Conservation (phyloP, 2,113 vertebrate species). For the Megaleporinus macrocephalus region DNA sequence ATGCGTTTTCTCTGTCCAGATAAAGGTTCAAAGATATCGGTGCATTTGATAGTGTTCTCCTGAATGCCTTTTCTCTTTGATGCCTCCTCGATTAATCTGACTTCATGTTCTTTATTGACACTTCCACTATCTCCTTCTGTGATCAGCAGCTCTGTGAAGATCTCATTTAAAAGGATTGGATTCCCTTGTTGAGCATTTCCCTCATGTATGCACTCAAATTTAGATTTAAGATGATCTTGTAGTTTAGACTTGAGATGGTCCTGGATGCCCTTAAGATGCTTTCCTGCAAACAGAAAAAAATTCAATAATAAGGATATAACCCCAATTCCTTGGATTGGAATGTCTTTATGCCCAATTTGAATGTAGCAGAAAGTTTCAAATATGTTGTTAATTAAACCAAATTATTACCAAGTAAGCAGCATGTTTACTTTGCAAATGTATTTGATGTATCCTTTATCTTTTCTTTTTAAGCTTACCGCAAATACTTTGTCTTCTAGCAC, state of each 20-base stretch:
- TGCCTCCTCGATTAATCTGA: constrained; percentile 32
- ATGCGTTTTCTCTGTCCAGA: constrained; percentile 26
- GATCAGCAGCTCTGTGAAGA: constrained; percentile 36
- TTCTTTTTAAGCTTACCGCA: too few species aligned
- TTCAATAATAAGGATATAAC: background rate
- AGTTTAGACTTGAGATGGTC: constrained; percentile 26
- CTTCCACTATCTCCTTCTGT: constrained; percentile 17
- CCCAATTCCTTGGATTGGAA: too few species aligned
- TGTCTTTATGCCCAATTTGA: too few species aligned
- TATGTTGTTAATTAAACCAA: too few species aligned
- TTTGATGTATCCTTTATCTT: too few species aligned
- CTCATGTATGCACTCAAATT: constrained; percentile 25
- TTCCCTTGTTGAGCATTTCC: constrained; percentile 36
- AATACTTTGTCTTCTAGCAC: too few species aligned
- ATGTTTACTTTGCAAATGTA: too few species aligned
- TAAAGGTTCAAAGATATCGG: constrained; percentile 33
- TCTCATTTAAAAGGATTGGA: constrained; percentile 16
- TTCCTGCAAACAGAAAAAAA: background rate
- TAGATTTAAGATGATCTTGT: background rate
- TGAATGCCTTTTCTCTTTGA: constrained; percentile 13
- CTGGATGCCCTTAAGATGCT: background rate
- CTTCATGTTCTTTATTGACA: constrained; percentile 38
- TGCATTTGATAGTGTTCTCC: constrained; percentile 20
- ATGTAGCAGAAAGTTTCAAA: too few species aligned
- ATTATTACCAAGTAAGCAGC: too few species aligned